Base-by-base conservation (phyloP, 1,140 invertebrate species). In the Lamellibrachia luymesi region DNA sequence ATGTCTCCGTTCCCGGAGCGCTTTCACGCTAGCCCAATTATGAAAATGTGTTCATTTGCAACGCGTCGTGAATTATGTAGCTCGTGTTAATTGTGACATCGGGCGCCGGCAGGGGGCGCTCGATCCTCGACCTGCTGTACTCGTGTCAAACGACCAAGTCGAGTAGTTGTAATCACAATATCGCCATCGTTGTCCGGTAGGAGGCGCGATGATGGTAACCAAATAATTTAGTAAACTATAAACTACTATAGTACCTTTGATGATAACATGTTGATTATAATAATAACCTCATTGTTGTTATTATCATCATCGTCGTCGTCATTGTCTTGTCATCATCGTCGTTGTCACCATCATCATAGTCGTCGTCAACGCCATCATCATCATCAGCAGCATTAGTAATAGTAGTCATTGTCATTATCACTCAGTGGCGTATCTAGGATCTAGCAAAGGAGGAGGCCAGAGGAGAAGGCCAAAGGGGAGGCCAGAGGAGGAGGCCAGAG, bases 31-130 rank as follows among this genome's bases (percentile, higher is more conserved):
- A 80, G 64, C 64, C 13, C 13, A 80, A 80, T 80, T 80, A 80
- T 80, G 64, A 80, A 80, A 80, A 80, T 80, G 64, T 80, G 64
- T 80, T 80, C 64, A 80, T 80, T 80, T 80, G 64, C 64, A 80
- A 80, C 25, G 64, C 64, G 64, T 80, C 64, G 64, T 80, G 64
- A 80, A 80, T 80, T 2, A 80, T 2, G 64, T 10, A 80, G 64
- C 1, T 6, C 13, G 64, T 22, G 7, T 80, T 80, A 80, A 80
- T 80, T 80, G 64, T 80, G 64, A 80, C 64, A 17, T 0, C 64
- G 6, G 13, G 52, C 52, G 52, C 52, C 52, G 6, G 52, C 13
- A 13, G 64, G 13, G 0, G 17, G 64, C 13, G 64, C 8, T 80
- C 64, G 6, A 22, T 80, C 13, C 64, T 22, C 64, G 64, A 22